Base-by-base conservation (phyloP, 2,113 vertebrate genomes). In the Hyperopisus bebe region DNA sequence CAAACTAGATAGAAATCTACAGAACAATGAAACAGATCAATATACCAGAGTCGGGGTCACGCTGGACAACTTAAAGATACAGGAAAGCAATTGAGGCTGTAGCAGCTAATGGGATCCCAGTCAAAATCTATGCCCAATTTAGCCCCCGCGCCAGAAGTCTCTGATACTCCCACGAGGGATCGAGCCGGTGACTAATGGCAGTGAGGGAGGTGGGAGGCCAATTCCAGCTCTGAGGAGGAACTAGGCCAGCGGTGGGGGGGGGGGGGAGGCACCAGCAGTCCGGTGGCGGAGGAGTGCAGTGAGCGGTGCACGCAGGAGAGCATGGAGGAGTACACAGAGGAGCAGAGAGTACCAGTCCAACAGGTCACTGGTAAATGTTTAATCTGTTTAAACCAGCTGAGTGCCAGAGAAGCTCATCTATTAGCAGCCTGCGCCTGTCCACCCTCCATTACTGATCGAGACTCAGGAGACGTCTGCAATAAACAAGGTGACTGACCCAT, bases 101-200 rank as follows among this genome's bases (percentile, higher is more conserved):
- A 39, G 50, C 27, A 19, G 48, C 48, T 87, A 87, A 87, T 87
- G 85, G 85, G 85, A 87, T 55, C 24, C 48, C 48, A 86, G 84
- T 86, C 84, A 86, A 86, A 86, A 51, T 87, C 85, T 87, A 87
- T 84, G 48, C 48, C 85, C 48, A 53, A 87, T 35, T 87, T 87
- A 87, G 85, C 50, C 50, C n/a, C 11, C 8, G 50, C 17, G 50
- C 50, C 27, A 53, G 47, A 87, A 53, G 11, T 53, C 85, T 47
- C 50, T 51, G 85, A 87, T 55, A 53, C 48, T 51, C 85, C 85
- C 47, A 53, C n/a, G 50, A 31, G 85, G 55, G 50, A 87, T 27
- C 11, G 27, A 50, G 48, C n/a, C 5, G 47, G 50, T 87, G 85
- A 87, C 85, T 87, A 87, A 87, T 87, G 85, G n/a, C 48, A 87